A percentile compares a stretch with the other conserved stretches of the same genome.
Conservation (phyloP, 2,113 vertebrate species). For the Nesoenas mayeri region DNA sequence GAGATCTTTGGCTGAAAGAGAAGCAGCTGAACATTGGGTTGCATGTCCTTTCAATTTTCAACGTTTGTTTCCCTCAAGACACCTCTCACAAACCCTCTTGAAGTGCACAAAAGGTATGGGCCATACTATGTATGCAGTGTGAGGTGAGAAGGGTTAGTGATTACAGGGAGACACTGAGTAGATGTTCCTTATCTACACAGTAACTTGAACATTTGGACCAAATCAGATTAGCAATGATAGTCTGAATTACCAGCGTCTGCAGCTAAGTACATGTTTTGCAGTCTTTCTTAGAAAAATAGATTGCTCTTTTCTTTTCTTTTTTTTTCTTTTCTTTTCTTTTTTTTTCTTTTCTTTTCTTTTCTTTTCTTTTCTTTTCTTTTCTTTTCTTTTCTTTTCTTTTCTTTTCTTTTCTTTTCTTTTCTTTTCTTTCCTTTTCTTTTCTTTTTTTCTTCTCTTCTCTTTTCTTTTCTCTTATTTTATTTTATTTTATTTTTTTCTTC, state of each 20-base stretch:
- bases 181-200: background rate
- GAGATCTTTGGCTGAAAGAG: background rate
- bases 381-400: too few relatives aligned
- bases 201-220: background rate
- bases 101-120: constrained; percentile 72
- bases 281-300: background rate
- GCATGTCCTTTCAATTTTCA: background rate
- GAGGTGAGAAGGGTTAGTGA: background rate
- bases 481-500: too few relatives aligned
- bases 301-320: too few relatives aligned
- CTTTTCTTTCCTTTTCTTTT: too few relatives aligned
- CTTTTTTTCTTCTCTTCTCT: too few relatives aligned
- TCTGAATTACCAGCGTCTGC: background rate
- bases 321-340: too few relatives aligned
- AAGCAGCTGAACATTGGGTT: background rate
- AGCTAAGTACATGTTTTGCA: background rate
- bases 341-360: too few relatives aligned
- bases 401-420: too few relatives aligned
- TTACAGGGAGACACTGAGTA: background rate
- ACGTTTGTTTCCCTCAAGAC: background rate
- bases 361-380: too few relatives aligned
- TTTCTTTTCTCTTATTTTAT: too few relatives aligned
- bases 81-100: background rate
- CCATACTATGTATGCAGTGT: background rate
- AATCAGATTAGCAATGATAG: background rate